Conservation (phyloP, 2,888 invertebrate species). For the Acleris cristana region DNA sequence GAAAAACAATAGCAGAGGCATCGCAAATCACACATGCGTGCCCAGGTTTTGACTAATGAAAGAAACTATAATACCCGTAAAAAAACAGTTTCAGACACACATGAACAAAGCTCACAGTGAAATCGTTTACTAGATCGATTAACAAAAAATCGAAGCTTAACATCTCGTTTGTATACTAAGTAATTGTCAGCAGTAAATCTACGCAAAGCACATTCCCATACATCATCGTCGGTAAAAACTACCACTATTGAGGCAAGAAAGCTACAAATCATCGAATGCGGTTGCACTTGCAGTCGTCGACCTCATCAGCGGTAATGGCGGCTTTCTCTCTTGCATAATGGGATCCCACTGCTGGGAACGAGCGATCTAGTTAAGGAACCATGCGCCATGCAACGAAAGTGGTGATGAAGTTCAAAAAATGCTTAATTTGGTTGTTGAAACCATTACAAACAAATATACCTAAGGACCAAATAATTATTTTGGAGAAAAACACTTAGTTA, state of each 20-base stretch:
- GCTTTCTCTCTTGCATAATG: slow-evolving; percentile 34
- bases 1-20: too few species aligned
- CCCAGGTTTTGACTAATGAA: too few species aligned
- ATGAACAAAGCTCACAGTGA: too few species aligned
- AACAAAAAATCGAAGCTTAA: neutral
- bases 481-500: too few species aligned
- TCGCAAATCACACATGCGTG: too few species aligned
- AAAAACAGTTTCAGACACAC: too few species aligned
- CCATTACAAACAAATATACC: neutral
- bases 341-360: slow-evolving; percentile 28
- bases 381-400: too few species aligned
- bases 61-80: too few species aligned
- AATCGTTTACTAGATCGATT: too few species aligned
- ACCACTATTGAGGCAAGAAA: slow-evolving; percentile 20
- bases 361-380: neutral
- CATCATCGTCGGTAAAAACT: slow-evolving; percentile 29
- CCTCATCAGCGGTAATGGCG: slow-evolving; percentile 18
- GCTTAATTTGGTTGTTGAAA: neutral
- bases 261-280: slow-evolving; percentile 32
- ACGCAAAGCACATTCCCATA: slow-evolving; percentile 11
- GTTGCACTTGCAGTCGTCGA: slow-evolving; percentile 28
- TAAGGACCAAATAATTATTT: too few species aligned
- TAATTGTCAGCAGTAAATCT: neutral
- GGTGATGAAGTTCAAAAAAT: too few species aligned
- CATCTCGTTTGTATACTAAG: neutral